A percentile compares a stretch with the other conserved stretches of the same genome.
Evolutionary conservation across 2,113 vertebrate species (phyloP).

Genomic region (Nasalis larvatus): DNA sequence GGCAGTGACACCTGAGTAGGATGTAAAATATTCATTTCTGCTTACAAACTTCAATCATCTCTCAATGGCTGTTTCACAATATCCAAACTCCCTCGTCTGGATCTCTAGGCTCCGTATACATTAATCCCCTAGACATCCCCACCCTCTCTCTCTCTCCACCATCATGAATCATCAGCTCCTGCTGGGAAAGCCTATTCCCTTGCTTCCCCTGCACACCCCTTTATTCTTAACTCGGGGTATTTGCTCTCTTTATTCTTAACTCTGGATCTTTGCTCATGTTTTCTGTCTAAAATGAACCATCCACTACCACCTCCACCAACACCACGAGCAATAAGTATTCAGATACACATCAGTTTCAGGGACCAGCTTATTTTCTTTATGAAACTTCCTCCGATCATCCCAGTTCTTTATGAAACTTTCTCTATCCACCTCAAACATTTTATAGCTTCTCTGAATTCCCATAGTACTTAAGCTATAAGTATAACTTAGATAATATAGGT

Average conservation of each 20-base stretch:
- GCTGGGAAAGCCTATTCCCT: neutral
- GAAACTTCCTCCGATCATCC: neutral
- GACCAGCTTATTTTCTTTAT: neutral
- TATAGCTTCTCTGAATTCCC: neutral
- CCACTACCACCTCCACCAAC: neutral
- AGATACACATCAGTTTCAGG: neutral
- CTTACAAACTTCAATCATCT: neutral
- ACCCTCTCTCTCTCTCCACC: too few species aligned
- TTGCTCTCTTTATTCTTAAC: neutral
- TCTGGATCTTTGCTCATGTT: neutral
- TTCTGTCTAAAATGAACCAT: neutral
- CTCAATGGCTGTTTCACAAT: neutral
- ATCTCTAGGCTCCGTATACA: neutral
- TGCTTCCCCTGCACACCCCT: neutral
- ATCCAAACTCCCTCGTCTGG: neutral
- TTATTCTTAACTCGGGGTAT: neutral
- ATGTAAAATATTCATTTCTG: neutral
- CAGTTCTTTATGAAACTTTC: neutral
- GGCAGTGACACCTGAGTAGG: neutral
- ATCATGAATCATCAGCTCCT: too few species aligned
- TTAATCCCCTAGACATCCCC: neutral
- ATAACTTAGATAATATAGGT: neutral
- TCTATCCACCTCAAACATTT: neutral
- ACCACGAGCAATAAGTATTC: neutral
- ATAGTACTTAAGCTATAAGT: neutral